Base-by-base conservation (phyloP, 35 echinoderm and acorn worm genomes). In the Strongylocentrotus purpuratus region DNA sequence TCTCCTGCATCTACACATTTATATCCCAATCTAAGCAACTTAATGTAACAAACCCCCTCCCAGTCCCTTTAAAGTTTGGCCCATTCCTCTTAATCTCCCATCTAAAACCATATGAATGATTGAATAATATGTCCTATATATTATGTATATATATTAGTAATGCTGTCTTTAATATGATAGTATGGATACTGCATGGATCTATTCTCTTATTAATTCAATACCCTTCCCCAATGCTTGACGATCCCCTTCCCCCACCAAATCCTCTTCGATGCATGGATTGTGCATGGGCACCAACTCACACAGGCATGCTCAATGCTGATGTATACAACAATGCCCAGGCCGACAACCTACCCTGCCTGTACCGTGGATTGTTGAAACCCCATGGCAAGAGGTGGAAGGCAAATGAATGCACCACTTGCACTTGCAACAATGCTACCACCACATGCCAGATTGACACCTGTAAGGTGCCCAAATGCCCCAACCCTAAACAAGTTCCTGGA, bases 331-430 rank as follows among this genome's bases (percentile, higher is more conserved):
- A 93, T 18, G 91, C 91, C 46, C 91, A 93, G 46, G 48, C 91
- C 46, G 91, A 93, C 91, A 93, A 93, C 91, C 61, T 88, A 94
- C 93, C 93, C 31, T 97, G 97, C 48, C 59, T 96, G 65, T 97
- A 96, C 92, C 70, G 90, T 93, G 97, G 97, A 88, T 32, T 93
- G 61, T 85, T 92, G 15, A 78, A 97, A 88, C 52, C 33, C 2
- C 95, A 97, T 94, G 95, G 87, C 15, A 60, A 95, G 32, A 71
- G 65, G 60, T 97, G 94, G 95, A 85, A 90, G 48, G 46, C 85
- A 35, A 88, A 97, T 95, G 94, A 96, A 86, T 97, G 97, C 87
- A 94, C 95, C 86, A 96, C 92, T 47, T 97, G 97, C 61, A 70
- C 89, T 35, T 97, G 97, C 86, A 46, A 46, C 32, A 96, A 96